Evolutionary conservation across 2,113 vertebrate species (phyloP).

Genomic region (Anoplopoma fimbria): DNA sequence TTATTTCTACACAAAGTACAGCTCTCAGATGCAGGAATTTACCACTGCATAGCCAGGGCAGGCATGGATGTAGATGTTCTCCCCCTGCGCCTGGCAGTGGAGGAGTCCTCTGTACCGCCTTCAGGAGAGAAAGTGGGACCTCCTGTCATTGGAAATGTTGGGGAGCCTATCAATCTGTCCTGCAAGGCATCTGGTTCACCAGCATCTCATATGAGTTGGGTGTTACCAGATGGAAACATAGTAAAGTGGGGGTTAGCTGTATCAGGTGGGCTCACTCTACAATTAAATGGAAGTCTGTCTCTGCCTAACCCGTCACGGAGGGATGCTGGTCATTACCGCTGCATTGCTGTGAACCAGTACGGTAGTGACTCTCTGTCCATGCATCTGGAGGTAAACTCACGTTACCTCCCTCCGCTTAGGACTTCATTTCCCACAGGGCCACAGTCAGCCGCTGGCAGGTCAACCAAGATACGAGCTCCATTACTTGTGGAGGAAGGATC

Average conservation of each 20-base stretch:
- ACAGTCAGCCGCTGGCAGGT: conserved; percentile 78
- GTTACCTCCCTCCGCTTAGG: conserved; percentile 73
- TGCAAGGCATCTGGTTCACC: conserved; percentile 86
- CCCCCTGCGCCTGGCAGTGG: conserved; percentile 84
- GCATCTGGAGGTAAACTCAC: conserved; percentile 82
- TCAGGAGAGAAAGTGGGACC: conserved; percentile 69
- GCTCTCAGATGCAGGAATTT: conserved; percentile 87
- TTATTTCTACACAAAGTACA: conserved; percentile 80
- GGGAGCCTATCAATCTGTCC: conserved; percentile 83
- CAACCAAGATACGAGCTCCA: conserved; percentile 75
- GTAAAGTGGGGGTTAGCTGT: conserved; percentile 73
- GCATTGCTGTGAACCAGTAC: conserved; percentile 88
- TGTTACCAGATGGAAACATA: conserved; percentile 87
- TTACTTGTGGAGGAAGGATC: conserved; percentile 86
- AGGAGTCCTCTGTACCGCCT: conserved; percentile 76
- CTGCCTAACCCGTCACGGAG: conserved; percentile 79
- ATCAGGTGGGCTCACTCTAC: conserved; percentile 76
- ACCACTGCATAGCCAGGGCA: conserved; percentile 87
- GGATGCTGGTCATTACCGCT: conserved; percentile 90
- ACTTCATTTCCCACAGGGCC: conserved; percentile 78
- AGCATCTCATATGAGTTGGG: conserved; percentile 87
- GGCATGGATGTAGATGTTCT: conserved; percentile 82
- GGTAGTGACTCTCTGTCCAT: conserved; percentile 86
- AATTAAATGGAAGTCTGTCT: conserved; percentile 86
- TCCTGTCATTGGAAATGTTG: conserved; percentile 78